A percentile compares a stretch with the other conserved stretches of the same genome.
Evolutionary conservation across 2,888 invertebrate species (phyloP).

Genomic region (Pyralis farinalis): DNA sequence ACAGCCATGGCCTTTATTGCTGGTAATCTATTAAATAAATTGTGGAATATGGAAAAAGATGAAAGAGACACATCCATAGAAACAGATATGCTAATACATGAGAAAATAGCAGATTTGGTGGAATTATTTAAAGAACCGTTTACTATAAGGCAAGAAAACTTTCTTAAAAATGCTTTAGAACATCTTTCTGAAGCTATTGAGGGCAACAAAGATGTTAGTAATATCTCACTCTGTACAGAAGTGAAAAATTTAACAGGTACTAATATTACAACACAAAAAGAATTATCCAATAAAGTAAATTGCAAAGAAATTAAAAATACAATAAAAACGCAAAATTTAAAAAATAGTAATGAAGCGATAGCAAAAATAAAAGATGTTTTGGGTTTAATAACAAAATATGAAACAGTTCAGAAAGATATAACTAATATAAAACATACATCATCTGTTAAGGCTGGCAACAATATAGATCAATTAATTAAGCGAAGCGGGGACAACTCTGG

Average conservation of each 20-base stretch:
- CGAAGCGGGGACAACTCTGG: background rate
- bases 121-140: slow-evolving; percentile 67
- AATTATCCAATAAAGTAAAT: slow-evolving; percentile 1
- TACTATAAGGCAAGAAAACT: slow-evolving; percentile 57
- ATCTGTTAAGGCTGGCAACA: slow-evolving; percentile 3
- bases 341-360: slow-evolving; percentile 14
- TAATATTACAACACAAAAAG: slow-evolving; percentile 12
- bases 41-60: slow-evolving; percentile 69
- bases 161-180: slow-evolving; percentile 58
- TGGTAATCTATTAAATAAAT: slow-evolving; percentile 63
- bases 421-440: slow-evolving; percentile 27
- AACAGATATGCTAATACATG: slow-evolving; percentile 54
- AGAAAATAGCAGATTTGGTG: slow-evolving; percentile 58
- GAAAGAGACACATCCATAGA: slow-evolving; percentile 43
- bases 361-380: slow-evolving; percentile 54
- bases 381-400: slow-evolving; percentile 52
- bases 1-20: slow-evolving; percentile 71
- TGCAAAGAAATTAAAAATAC: background rate
- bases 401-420: slow-evolving; percentile 42
- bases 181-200: slow-evolving; percentile 52
- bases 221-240: slow-evolving; percentile 45
- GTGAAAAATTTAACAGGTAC: too few relatives aligned
- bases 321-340: slow-evolving; percentile 10
- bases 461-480: background rate
- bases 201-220: slow-evolving; percentile 42